Evolutionary conservation across 1,140 invertebrate genomes (phyloP).

Genomic region (Melipona quadrifasciata): DNA sequence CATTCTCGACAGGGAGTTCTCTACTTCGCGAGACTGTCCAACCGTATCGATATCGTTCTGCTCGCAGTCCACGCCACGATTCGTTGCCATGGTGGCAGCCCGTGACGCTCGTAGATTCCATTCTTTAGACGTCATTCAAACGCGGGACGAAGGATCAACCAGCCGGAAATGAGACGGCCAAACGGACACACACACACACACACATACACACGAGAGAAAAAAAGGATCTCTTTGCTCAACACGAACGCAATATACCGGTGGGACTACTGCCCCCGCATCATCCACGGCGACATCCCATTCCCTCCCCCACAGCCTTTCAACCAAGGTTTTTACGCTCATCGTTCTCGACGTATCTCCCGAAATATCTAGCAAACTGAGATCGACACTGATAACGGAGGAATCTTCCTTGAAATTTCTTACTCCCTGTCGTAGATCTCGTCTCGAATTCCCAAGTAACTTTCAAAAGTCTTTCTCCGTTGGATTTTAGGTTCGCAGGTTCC

Average conservation of each 20-base stretch:
- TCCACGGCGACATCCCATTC: not conserved
- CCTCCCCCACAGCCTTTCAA: too few species aligned
- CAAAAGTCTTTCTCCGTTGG: not conserved
- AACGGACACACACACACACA: constrained; percentile 1
- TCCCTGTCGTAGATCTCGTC: not conserved
- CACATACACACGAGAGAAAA: constrained; percentile 4
- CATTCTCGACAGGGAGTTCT: constrained; percentile 15
- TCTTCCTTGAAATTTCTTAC: not conserved
- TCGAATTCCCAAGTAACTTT: not conserved
- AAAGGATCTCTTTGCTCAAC: constrained; percentile 35
- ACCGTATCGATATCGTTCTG: constrained; percentile 41
- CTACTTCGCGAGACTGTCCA: constrained; percentile 11
- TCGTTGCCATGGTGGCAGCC: constrained; percentile 53
- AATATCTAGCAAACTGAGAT: not conserved
- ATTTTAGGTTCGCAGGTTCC: not conserved
- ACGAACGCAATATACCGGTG: constrained; percentile 42
- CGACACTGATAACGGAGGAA: not conserved
- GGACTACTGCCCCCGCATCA: constrained; percentile 6
- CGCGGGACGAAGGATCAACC: constrained; percentile 55
- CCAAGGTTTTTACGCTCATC: not conserved
- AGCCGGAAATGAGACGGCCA: constrained; percentile 60
- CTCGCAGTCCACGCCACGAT: constrained; percentile 14
- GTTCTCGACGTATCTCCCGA: not conserved
- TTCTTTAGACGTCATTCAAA: constrained; percentile 63
- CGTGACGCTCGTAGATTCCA: constrained; percentile 57